phyloP scores from a whole-genome alignment of 2,888 invertebrate genomes.

The Seira musarum region DNA sequence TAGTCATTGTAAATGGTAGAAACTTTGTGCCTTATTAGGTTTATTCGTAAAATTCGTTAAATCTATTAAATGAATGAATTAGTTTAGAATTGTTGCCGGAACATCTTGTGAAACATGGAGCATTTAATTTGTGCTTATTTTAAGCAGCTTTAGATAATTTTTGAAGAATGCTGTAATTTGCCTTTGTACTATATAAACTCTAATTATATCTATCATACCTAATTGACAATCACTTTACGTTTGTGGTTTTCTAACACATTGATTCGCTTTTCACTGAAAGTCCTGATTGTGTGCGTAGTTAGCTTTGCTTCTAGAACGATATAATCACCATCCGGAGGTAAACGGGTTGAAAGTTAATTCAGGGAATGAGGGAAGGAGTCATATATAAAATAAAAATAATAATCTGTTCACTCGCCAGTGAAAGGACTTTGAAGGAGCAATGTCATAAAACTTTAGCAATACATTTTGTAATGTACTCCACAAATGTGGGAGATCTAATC shows the following conservation, averaged over 20 bases:
- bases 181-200: neutral
- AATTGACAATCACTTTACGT: no score
- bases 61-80: neutral
- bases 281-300: no score
- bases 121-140: neutral
- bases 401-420: no score
- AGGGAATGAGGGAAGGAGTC: no score
- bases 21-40: neutral
- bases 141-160: neutral
- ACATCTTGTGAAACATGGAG: neutral
- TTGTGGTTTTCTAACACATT: no score
- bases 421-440: neutral
- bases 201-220: neutral
- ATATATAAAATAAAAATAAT: no score
- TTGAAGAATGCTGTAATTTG: no score
- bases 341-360: neutral
- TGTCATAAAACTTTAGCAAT: constrained; percentile 9
- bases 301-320: neutral
- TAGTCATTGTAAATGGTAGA: neutral
- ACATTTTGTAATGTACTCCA: neutral
- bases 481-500: neutral
- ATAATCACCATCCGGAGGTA: neutral
- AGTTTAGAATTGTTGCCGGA: neutral
- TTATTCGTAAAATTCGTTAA: neutral
- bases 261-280: no score